Base-by-base conservation (phyloP, 2,113 vertebrate species). In the Penelope pileata region DNA sequence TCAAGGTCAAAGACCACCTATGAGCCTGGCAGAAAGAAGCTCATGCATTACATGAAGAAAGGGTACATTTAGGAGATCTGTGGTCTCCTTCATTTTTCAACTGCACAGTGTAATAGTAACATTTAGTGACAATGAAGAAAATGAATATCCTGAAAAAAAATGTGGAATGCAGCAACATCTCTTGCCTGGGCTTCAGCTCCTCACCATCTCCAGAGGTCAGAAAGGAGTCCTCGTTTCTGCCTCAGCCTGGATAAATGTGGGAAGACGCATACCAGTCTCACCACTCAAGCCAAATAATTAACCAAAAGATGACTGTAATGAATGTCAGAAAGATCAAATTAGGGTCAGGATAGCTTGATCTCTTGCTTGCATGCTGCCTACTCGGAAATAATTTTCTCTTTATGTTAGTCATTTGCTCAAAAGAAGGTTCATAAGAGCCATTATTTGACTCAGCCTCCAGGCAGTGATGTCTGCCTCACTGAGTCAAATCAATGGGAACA, bases 341-440 rank as follows among this genome's bases (percentile, higher is more conserved):
- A 62, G 40, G 66, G 77, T 87, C 86, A 92, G 16, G 50, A 76
- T 62, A 76, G 51, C 62, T 79, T 64, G 43, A 12, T 92, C 66
- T 69, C 40, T 53, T 88, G 53, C n/a, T 78, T 92, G 40, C 45
- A 82, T 72, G 58, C 48, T 75, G 30, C 64, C 83, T 92, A 79
- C 36, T 89, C 40, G 72, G 69, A 92, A 93, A 84, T 86, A 76
- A 87, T 85, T 96, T 95, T 51, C 77, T 92, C 77, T 87, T 88
- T 58, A 66, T 60, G 47, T 36, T 58, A 82, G 38, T 73, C 88
- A 68, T 72, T 78, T 87, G n/a, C n/a, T 91, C 58, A 79, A 84
- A 72, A 26, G 43, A n/a, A 60, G 45, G 40, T 88, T 95, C 76
- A 36, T 63, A 64, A 73, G 30, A 69, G n/a, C 47, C 32, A 24